Percentiles rank a stretch among this genome's conserved stretches.
These are phyloP conservation scores for Aphis craccivora DNA, from an alignment of 1,140 invertebrate species.

Conservation along the genomic window DNA sequence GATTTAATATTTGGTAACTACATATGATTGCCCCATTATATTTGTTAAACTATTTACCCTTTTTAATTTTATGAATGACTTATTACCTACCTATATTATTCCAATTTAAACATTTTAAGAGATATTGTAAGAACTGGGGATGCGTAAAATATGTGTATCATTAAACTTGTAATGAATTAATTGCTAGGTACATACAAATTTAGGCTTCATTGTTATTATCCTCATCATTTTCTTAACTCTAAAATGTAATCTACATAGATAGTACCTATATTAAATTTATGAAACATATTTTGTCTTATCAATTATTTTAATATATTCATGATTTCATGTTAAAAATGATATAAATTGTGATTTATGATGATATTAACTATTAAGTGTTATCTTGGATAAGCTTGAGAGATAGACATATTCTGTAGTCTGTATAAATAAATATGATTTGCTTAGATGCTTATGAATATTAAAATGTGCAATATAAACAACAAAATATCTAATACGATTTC, in stretches of 20 bases:
- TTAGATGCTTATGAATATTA: not conserved
- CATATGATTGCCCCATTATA: not conserved
- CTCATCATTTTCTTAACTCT: not conserved
- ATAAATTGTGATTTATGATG: not conserved
- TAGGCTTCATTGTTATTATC: not conserved
- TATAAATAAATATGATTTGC: not conserved
- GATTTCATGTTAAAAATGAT: not conserved
- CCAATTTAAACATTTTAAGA: not conserved
- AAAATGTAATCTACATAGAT: not conserved
- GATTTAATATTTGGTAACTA: not conserved
- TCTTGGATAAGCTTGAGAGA: not conserved
- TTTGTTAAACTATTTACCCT: not conserved
- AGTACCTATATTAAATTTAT: not conserved
- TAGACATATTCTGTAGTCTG: too few species aligned
- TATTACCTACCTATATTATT: too few species aligned
- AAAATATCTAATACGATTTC: not conserved
- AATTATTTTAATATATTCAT: constrained; percentile 8
- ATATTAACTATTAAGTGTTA: not conserved
- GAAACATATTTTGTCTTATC: not conserved
- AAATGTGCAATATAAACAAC: not conserved
- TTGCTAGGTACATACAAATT: not conserved
- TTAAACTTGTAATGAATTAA: not conserved
- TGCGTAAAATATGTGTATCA: not conserved
- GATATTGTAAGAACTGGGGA: not conserved
- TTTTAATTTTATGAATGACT: not conserved